Base-by-base conservation (phyloP, 1,140 invertebrate genomes). In the Oreohelix idahoensis region DNA sequence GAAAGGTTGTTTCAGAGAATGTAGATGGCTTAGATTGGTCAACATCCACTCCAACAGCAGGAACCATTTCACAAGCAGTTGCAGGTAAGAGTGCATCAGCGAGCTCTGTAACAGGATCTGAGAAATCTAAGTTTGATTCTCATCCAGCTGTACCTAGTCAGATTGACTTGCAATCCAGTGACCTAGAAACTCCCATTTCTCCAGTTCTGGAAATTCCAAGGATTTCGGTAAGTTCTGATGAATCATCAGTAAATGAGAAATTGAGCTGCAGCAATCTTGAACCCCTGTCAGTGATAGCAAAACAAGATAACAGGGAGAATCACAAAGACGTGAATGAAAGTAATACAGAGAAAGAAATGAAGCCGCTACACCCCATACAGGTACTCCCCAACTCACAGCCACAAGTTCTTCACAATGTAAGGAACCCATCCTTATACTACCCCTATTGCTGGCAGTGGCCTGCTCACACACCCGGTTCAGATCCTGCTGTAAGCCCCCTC, bases 371-470 rank as follows among this genome's bases (percentile, higher is more conserved):
- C 63, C 63, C 63, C 2, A 8, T 66, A 66, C 63, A 66, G 5
- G 32, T 66, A 66, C 63, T n/a, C 4, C 23, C 29, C 63, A 29
- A 29, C 11, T 66, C 63, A 2, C 63, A 66, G 29, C 0, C 29
- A 32, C 63, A 66, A 23, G n/a, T 66, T 29, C 29, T 32, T 10
- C n/a, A 66, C 29, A 66, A 11, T 66, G 29, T 17, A 66, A 66
- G 29, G 29, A 66, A 32, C 29, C 8, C 63, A 32, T 66, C 63
- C 8, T 5, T 66, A 5, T 66, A 66, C 29, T 32, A 66, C 29
- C 63, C 63, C 23, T 35, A 66, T 58, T 58, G 10, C 63, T 66
- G 63, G 63, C 63, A 66, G 63, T 66, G 63, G 63, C 63, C 63
- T 66, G 63, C 32, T 1, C 63, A 66, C 17, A 66, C 63, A 66